These are phyloP conservation scores for Alectoris magna DNA, from an alignment of 2,797 vertebrate genomes.

Conservation along the genomic window DNA sequence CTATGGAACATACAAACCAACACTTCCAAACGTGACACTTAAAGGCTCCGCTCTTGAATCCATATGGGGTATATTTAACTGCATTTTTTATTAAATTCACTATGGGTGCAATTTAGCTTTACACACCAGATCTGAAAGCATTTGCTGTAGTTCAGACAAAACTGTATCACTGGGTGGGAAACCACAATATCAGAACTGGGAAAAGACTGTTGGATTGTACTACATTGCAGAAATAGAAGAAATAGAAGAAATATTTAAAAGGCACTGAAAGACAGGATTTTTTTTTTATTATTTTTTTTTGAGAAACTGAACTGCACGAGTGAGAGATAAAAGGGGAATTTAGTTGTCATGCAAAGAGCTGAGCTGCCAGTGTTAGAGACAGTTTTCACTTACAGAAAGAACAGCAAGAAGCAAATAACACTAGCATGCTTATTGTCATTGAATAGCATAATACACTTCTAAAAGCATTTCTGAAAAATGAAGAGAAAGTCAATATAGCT, in stretches of 20 bases:
- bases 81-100: slow-evolving; percentile 50
- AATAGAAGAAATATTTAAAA: slow-evolving; percentile 56
- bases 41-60: slow-evolving; percentile 3
- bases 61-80: slow-evolving; percentile 32
- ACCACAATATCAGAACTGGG: slow-evolving; percentile 6
- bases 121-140: slow-evolving; percentile 41
- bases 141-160: slow-evolving; percentile 46
- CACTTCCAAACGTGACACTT: slow-evolving; percentile 36
- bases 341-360: slow-evolving; percentile 31
- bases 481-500: slow-evolving; percentile 25
- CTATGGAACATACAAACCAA: neutral
- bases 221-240: slow-evolving; percentile 42
- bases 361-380: neutral
- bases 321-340: slow-evolving; percentile 40
- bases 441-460: slow-evolving; percentile 18
- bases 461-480: slow-evolving; percentile 16
- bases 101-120: slow-evolving; percentile 42
- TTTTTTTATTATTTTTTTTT: neutral
- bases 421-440: neutral
- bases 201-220: slow-evolving; percentile 28
- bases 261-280: neutral
- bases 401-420: slow-evolving; percentile 26
- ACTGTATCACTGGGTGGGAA: slow-evolving; percentile 33
- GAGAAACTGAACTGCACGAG: slow-evolving; percentile 16
- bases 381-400: slow-evolving; percentile 34